These are phyloP conservation scores for Tinamus guttatus DNA, from an alignment of 2,113 vertebrate species.

Conservation along the genomic window DNA sequence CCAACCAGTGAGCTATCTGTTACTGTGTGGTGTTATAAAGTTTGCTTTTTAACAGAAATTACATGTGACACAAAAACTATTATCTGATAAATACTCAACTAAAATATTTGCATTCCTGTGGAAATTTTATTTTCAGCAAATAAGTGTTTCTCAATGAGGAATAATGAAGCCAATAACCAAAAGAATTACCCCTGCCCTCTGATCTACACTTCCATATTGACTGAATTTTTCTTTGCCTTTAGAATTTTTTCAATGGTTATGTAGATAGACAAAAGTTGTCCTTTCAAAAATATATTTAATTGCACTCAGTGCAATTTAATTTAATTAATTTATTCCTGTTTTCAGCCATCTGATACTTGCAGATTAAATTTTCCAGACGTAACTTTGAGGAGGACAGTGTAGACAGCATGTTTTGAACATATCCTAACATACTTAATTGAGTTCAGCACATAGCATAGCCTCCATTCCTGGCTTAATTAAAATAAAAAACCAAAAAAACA, in stretches of 20 bases:
- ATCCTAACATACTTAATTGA: slow-evolving; percentile 17
- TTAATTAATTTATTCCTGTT: neutral
- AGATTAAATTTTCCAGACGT: neutral
- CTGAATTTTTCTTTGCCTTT: neutral
- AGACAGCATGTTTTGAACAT: neutral
- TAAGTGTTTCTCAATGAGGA: neutral
- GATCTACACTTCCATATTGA: fast-evolving
- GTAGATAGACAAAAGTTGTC: neutral
- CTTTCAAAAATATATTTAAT: neutral
- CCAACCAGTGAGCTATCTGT: neutral
- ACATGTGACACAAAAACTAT: neutral
- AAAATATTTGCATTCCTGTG: neutral
- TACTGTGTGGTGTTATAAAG: neutral
- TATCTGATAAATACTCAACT: neutral
- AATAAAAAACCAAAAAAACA: neutral
- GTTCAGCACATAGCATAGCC: neutral
- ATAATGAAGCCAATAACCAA: neutral
- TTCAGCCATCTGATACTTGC: neutral
- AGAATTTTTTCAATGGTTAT: neutral
- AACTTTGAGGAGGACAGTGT: neutral
- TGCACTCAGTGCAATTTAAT: neutral
- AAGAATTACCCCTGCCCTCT: fast-evolving
- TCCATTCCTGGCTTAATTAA: slow-evolving; percentile 39
- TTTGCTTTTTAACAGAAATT: neutral
- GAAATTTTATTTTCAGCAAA: too few species aligned